Evolutionary conservation across 2,888 invertebrate species (phyloP).

Genomic region (Neocrepidodera transversa): DNA sequence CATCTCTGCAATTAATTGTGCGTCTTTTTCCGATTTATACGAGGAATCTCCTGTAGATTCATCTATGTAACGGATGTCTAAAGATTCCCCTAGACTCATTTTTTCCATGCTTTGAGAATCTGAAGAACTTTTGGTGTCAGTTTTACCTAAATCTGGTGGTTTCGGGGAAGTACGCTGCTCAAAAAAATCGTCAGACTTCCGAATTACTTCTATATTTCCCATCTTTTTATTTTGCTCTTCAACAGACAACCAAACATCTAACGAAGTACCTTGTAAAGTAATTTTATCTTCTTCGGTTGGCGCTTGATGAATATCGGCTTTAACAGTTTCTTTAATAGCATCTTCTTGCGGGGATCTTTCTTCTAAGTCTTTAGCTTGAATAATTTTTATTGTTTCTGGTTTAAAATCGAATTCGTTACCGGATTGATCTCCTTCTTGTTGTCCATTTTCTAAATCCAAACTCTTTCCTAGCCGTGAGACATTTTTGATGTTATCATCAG

Average conservation of each 20-base stretch:
- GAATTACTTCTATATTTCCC: constrained; percentile 55
- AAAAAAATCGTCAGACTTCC: constrained; percentile 60
- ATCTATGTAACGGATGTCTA: constrained; percentile 60
- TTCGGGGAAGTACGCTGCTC: constrained; percentile 54
- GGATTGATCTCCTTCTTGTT: constrained; percentile 48
- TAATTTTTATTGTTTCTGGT: constrained; percentile 47
- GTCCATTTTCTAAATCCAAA: constrained; percentile 57
- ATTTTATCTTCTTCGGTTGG: constrained; percentile 50
- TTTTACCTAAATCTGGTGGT: constrained; percentile 57
- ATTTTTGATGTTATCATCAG: constrained; percentile 50
- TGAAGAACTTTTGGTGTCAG: constrained; percentile 58
- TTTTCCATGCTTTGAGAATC: constrained; percentile 58
- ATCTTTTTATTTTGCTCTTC: constrained; percentile 55
- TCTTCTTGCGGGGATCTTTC: constrained; percentile 53
- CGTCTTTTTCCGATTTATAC: constrained; percentile 57
- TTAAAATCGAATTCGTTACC: constrained; percentile 56
- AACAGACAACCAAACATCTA: constrained; percentile 61
- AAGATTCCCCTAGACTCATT: constrained; percentile 57
- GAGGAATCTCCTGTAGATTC: constrained; percentile 59
- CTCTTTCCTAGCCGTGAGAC: constrained; percentile 59
- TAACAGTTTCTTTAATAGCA: constrained; percentile 47
- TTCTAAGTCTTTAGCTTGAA: constrained; percentile 45
- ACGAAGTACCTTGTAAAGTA: constrained; percentile 59
- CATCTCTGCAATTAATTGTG: constrained; percentile 55
- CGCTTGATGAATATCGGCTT: constrained; percentile 48